Evolutionary conservation across 2,113 vertebrate genomes (phyloP).

Genomic region (Chitala chitala): DNA sequence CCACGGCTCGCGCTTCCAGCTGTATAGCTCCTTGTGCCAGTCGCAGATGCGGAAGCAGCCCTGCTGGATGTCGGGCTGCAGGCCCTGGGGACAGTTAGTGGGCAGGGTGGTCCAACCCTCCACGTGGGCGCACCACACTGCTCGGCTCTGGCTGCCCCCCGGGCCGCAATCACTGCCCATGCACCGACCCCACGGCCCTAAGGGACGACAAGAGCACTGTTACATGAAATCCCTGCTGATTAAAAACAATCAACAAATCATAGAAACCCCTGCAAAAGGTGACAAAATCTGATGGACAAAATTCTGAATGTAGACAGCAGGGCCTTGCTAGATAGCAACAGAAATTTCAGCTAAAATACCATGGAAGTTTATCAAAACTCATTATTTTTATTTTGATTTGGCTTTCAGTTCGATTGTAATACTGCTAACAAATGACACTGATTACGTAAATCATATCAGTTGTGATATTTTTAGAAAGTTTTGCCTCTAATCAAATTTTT

Average conservation of each 20-base stretch:
- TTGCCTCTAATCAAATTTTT: too few species aligned
- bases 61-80: conserved; percentile 84
- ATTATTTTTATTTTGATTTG: too few species aligned
- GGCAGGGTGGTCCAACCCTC: conserved; percentile 93
- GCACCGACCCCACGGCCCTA: conserved; percentile 93
- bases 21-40: conserved; percentile 92
- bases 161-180: conserved; percentile 95
- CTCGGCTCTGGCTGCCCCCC: conserved; percentile 87
- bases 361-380: too few species aligned
- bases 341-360: too few species aligned
- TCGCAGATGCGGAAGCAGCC: conserved; percentile 92
- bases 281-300: too few species aligned
- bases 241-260: conserved; percentile 4
- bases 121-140: conserved; percentile 90
- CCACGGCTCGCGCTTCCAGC: conserved; percentile 85
- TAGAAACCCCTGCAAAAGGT: neutral
- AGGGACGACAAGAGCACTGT: conserved; percentile 37
- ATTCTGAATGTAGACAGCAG: too few species aligned
- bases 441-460: too few species aligned
- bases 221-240: too few species aligned
- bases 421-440: too few species aligned
- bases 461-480: too few species aligned
- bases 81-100: conserved; percentile 80
- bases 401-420: too few species aligned
- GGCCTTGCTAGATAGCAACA: too few species aligned